Conservation (phyloP, 2,113 vertebrate genomes). For the Cephalopholis sonnerati region DNA sequence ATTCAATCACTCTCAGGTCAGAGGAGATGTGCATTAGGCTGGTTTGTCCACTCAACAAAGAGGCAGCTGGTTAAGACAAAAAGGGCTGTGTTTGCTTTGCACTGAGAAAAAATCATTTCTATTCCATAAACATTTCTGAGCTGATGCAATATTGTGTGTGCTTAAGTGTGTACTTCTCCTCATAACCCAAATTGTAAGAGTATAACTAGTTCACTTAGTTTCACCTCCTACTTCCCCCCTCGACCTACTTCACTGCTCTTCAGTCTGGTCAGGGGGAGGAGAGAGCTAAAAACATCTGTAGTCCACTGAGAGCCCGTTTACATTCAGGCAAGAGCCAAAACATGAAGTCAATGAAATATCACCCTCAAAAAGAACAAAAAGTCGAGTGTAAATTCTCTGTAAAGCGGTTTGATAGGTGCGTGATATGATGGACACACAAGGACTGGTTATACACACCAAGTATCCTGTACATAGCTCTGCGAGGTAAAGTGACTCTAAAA, state of each 20-base stretch:
- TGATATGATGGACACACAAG: not conserved
- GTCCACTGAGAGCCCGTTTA: slow-evolving; percentile 39
- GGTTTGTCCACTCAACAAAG: not conserved
- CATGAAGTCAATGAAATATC: not conserved
- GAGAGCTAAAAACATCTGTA: slow-evolving; percentile 44
- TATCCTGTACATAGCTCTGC: not conserved
- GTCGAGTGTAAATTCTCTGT: not conserved
- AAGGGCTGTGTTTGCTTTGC: not conserved
- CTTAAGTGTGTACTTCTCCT: not conserved
- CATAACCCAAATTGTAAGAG: not conserved
- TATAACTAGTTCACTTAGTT: slow-evolving; percentile 51
- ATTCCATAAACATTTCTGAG: not conserved
- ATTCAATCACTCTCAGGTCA: not conserved
- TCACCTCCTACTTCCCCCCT: slow-evolving; percentile 41
- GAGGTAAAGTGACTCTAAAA: slow-evolving; percentile 14
- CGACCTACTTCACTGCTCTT: slow-evolving; percentile 63
- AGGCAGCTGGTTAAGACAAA: not conserved
- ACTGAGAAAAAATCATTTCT: not conserved
- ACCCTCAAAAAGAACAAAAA: not conserved
- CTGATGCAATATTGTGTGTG: not conserved
- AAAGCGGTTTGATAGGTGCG: not conserved
- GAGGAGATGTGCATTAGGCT: not conserved
- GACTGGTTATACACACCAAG: not conserved
- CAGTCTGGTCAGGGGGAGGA: slow-evolving; percentile 18
- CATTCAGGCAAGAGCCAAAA: not conserved